Base-by-base conservation (phyloP, 2,888 invertebrate species). In the Apodemia zela region DNA sequence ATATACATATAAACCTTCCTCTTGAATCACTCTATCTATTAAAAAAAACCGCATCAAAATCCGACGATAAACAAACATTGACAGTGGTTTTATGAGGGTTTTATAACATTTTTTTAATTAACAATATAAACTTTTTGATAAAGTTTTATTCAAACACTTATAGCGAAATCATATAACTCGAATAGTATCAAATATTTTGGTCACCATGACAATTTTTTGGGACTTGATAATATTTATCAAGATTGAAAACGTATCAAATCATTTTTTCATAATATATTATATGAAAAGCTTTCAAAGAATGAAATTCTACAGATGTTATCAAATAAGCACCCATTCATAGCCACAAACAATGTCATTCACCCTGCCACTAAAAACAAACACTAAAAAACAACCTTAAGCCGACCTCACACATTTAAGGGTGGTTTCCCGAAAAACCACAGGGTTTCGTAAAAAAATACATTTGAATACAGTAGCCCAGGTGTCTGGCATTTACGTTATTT, bases 401-500 rank as follows among this genome's bases (percentile, higher is more conserved):
- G 86, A 88, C 87, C 87, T 79, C 88, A 87, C 87, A 80, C 80
- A 73, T 76, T 70, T 69, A 67, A 70, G 84, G 83, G 81, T 80
- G 72, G 83, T 83, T 87, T 83, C 77, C 76, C 72, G 78, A 79
- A 85, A 57, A 82, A 78, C 82, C 75, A 73, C 80, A 76, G 78
- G 82, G 80, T 78, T 81, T 75, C 76, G 68, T 80, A 79, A 81
- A 83, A n/a, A 84, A 82, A 76, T 69, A 66, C 69, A 88, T 90
- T 90, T 89, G 80, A 89, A 90, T 89, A 90, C 90, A 89, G 90
- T 89, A 90, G 90, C 84, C 81, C 80, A 78, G 81, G 73, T 72
- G 76, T 73, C 71, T 77, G 76, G 77, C 77, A 76, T 71, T 81
- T 78, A 73, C 49, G 66, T 61, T 29, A 29, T 29, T 68, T 68